Base-by-base conservation (phyloP, 2,888 invertebrate genomes). In the Drosophila quinaria region DNA sequence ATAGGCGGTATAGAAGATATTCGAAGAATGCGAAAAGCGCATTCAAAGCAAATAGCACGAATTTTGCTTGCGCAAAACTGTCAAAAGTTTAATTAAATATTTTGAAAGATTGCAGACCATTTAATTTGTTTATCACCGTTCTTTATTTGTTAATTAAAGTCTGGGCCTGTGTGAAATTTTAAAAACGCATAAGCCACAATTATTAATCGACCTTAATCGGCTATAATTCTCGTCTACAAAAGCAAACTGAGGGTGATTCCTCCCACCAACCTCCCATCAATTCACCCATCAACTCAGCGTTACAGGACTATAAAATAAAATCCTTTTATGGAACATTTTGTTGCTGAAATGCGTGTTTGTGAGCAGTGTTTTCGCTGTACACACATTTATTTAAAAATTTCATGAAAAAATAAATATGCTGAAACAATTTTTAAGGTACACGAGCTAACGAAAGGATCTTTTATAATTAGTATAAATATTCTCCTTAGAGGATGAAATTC, bases 41-140 rank as follows among this genome's bases (percentile, higher is more conserved):
- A 50, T 31, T 31, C 41, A 60, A 64, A 55, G 73, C 50, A 58
- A 49, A 37, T 47, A 49, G 25, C 52, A 58, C 19, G 56, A 22
- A 52, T 56, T 62, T 70, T 51, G 31, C 47, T 42, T 39, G 25
- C 13, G 17, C 22, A 4, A 9, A 37, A 39, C 44, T 19, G 50
- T 47, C 70, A 37, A 72, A 81, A 67, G 51, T 78, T 78, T 70
- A 84, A 84, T 78, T 81, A 80, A 84, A 80, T 81, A 73, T 84
- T 56, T 60, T 37, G 62, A 73, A 52, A 72, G 69, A 70, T 58
- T 52, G 70, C 70, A 51, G 56, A 51, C 55, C 60, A 72, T 62
- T 69, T 51, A 10, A 9, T 50, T n/a, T 47, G 19, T 9, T 59
- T 29, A 33, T 33, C 3, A 11, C 9, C 15, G 15, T 10, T 3